These are phyloP conservation scores for Enteromius mattozi DNA, from an alignment of 2,797 vertebrate genomes.

Conservation along the genomic window DNA sequence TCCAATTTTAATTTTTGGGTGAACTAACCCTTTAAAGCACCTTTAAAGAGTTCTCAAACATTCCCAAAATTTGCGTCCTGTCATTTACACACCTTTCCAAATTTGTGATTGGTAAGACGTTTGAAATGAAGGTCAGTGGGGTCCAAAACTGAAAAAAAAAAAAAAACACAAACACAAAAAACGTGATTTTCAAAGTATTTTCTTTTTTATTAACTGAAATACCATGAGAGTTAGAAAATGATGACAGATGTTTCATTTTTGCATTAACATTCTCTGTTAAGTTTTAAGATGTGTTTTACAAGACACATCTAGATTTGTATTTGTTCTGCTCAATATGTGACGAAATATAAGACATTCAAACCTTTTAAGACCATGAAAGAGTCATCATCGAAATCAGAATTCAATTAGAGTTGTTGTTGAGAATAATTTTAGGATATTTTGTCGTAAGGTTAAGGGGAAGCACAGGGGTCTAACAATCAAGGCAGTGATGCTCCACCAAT, in stretches of 20 bases:
- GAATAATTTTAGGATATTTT: conserved; percentile 44
- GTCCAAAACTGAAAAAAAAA: background rate
- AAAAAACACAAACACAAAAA: too few relatives aligned
- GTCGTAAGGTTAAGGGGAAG: conserved; percentile 5
- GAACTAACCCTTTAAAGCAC: background rate
- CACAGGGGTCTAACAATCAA: conserved; percentile 42
- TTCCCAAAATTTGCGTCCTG: background rate
- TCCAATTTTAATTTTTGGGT: too few relatives aligned
- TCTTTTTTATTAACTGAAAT: background rate
- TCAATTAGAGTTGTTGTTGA: conserved; percentile 26
- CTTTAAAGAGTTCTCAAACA: background rate
- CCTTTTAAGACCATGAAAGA: conserved; percentile 4
- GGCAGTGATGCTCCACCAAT: conserved; percentile 20
- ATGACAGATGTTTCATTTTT: background rate
- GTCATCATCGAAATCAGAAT: conserved; percentile 22
- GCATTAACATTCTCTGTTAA: background rate
- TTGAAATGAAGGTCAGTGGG: background rate
- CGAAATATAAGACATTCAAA: conserved; percentile 7
- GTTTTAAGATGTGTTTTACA: too few relatives aligned
- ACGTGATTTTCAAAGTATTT: background rate
- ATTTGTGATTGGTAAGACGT: background rate
- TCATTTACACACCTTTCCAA: background rate
- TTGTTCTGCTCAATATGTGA: conserved; percentile 36
- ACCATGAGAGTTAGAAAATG: too few relatives aligned
- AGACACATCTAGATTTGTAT: background rate